Evolutionary conservation across 2,113 vertebrate genomes (phyloP).

Genomic region (Cyphomyrus plagiostoma): DNA sequence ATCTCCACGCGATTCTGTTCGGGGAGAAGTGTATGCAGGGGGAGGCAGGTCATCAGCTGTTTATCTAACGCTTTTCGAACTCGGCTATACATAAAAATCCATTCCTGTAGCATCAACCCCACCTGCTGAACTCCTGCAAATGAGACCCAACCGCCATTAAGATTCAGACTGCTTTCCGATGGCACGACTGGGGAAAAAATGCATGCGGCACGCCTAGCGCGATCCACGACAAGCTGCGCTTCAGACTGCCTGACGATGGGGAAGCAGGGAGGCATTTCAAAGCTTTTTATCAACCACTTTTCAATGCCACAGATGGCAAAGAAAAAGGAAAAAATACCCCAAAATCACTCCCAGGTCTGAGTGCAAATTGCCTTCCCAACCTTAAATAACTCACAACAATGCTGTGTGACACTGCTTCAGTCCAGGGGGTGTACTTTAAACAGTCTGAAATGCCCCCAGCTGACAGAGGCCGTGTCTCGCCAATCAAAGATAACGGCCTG

Average conservation of each 20-base stretch:
- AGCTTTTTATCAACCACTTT: background rate
- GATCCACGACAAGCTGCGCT: background rate
- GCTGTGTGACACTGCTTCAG: background rate
- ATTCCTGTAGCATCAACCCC: background rate
- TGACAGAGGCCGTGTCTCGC: background rate
- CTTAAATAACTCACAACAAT: constrained; percentile 6
- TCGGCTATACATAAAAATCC: background rate
- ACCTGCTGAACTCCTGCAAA: background rate
- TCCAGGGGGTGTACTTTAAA: background rate
- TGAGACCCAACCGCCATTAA: background rate
- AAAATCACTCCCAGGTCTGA: constrained; percentile 2
- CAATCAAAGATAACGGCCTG: background rate
- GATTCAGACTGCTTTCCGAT: background rate
- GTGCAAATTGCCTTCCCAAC: background rate
- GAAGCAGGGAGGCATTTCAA: background rate
- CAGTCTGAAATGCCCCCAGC: background rate
- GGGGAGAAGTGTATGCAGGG: background rate
- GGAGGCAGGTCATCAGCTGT: background rate
- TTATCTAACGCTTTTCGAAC: background rate
- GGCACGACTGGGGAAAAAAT: background rate
- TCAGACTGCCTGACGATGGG: background rate
- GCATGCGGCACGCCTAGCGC: background rate
- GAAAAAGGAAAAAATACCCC: background rate
- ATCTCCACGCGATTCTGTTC: constrained; percentile 93
- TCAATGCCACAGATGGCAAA: constrained; percentile 1